Evolutionary conservation across 2,888 invertebrate genomes (phyloP).

Genomic region (Odontothrips loti): DNA sequence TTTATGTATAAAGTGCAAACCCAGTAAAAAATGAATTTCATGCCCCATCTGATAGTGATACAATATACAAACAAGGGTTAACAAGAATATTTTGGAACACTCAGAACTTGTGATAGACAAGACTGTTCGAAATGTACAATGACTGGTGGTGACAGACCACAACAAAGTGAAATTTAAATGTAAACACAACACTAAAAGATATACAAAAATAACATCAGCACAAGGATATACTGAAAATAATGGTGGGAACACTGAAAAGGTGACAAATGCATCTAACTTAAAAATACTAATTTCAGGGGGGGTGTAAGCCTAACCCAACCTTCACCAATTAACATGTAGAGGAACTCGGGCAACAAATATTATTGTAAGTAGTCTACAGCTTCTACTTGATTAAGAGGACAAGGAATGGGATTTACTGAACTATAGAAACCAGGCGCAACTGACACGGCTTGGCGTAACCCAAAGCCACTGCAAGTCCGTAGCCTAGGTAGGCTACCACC

Average conservation of each 20-base stretch:
- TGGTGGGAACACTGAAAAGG: background rate
- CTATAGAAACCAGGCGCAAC: background rate
- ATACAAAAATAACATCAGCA: background rate
- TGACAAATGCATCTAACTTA: background rate
- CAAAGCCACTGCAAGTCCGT: background rate
- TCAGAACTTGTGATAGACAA: no score
- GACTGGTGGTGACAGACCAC: no score
- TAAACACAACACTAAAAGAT: background rate
- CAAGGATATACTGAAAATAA: background rate
- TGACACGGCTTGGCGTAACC: background rate
- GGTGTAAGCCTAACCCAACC: background rate
- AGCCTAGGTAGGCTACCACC: constrained; percentile 8
- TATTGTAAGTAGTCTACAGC: background rate
- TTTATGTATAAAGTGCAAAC: no score
- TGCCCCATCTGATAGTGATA: no score
- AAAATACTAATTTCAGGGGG: background rate
- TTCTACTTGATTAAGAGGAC: background rate
- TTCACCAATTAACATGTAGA: background rate
- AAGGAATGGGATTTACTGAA: background rate
- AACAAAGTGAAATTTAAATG: background rate
- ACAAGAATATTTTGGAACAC: no score
- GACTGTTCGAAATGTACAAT: no score
- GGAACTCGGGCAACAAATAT: background rate
- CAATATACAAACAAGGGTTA: no score
- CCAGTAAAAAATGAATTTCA: no score